These are phyloP conservation scores for Euclidia mi DNA, from an alignment of 2,888 invertebrate species.

Conservation along the genomic window DNA sequence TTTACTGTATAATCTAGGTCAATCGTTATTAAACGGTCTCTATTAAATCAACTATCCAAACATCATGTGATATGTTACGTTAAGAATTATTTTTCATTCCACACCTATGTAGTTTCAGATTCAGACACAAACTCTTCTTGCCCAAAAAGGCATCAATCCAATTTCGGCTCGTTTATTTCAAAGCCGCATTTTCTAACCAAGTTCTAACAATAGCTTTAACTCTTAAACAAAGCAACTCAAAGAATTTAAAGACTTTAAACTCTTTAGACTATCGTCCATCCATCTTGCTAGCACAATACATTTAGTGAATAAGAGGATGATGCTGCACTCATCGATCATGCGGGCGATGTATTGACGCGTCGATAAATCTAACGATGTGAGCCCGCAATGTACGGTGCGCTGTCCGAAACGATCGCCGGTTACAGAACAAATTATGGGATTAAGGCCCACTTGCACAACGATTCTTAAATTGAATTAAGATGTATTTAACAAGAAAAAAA, in stretches of 20 bases:
- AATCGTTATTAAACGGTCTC: no score
- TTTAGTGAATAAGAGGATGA: constrained; percentile 53
- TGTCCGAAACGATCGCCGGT: constrained; percentile 23
- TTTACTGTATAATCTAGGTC: no score
- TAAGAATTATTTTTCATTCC: no score
- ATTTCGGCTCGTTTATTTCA: constrained; percentile 1
- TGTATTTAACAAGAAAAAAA: no score
- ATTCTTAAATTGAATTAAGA: no score
- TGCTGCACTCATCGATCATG: constrained; percentile 52
- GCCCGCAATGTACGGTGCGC: constrained; percentile 48
- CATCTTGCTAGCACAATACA: constrained; percentile 55
- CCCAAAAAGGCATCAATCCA: not conserved
- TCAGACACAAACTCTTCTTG: not conserved
- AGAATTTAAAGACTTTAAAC: constrained; percentile 49
- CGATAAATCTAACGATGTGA: constrained; percentile 62
- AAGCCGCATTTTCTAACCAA: not conserved
- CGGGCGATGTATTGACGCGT: constrained; percentile 51
- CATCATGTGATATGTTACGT: no score
- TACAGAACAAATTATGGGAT: constrained; percentile 6
- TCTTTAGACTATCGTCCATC: constrained; percentile 53
- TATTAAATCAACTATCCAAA: no score
- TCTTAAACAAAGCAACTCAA: constrained; percentile 49
- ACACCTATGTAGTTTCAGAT: no score
- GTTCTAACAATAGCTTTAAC: constrained; percentile 9
- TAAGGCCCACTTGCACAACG: no score